Conservation (phyloP, 1,140 invertebrate genomes). For the Nebria ingens region DNA sequence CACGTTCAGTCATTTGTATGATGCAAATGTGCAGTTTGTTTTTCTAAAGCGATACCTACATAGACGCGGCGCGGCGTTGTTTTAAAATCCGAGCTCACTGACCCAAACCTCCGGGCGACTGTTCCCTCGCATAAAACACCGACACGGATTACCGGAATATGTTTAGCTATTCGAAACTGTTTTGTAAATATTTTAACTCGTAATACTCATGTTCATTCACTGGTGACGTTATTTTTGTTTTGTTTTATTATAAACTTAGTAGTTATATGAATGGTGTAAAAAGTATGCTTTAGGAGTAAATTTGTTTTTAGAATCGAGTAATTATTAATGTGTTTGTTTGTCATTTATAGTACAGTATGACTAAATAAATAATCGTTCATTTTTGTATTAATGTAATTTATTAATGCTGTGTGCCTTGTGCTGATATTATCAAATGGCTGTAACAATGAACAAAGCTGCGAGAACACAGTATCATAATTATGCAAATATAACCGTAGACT, state of each 20-base stretch:
- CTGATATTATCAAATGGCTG: background rate
- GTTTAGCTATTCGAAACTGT: background rate
- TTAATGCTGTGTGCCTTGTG: background rate
- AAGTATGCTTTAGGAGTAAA: no score
- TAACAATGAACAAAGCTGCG: background rate
- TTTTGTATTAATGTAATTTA: background rate
- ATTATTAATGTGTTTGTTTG: no score
- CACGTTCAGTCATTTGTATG: background rate
- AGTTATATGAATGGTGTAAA: no score
- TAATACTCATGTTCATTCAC: no score
- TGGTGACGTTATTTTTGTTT: no score
- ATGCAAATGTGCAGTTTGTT: background rate
- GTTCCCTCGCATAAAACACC: background rate
- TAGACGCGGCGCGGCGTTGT: no score
- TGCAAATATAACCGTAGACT: background rate
- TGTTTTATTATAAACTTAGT: no score
- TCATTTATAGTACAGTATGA: no score
- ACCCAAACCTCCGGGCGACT: background rate
- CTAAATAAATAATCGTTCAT: no score
- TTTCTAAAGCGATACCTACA: background rate
- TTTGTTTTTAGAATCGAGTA: no score
- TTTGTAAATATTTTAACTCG: constrained; percentile 1
- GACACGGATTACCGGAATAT: background rate
- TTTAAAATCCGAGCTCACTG: background rate
- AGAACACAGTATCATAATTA: background rate